Evolutionary conservation across 2,113 vertebrate genomes (phyloP), one percentile per base, ranked within the genome.

Genomic region (Pseudonaja textilis): DNA sequence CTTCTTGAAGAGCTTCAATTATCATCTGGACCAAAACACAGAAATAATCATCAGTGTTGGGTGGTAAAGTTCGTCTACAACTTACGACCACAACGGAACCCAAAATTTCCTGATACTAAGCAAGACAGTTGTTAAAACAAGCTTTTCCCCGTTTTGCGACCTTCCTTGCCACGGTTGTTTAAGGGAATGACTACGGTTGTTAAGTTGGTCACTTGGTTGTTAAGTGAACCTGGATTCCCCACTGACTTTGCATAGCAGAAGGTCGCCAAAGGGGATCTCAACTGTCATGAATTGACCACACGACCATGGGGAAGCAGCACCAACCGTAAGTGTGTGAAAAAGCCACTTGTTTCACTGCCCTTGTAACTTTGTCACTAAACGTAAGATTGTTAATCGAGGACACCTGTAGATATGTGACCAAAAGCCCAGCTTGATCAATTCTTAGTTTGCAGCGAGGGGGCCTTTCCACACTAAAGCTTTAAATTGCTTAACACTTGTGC

Each of bases 1-100:
- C 99, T 5, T 98, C 97, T 96, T 99, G 98, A 95, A 99, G 97
- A 94, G 98, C 96, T 0, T 98, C 97, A 0, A 99, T 98, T 39
- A 98, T 97, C 93, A 97, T 97, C 99, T 99, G 95, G 20, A 96
- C 0, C 95, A 81, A 96, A 93, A 96, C 3, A 96, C 0, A 3
- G 26, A 89, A 57, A 89, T 18, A 42, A 89, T 22, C 6, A 0
- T 18, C 3, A 39, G 6, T 1, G 18, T 81, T 39, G 18, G 11
- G 6, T 3, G 18, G 18, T 2, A 14, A 29, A n/a, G 4, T 4
- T n/a, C 0, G 1, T 16, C 26, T 1, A n/a, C 61, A 0, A 5
- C 3, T 64, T 29, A n/a, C 4, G 3, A n/a, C 61, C 61, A 64
- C 26, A 64, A 12, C 0, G 4, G 61, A 64, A n/a, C 12, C 64